These are phyloP conservation scores for Cnemophilus loriae DNA, from an alignment of 2,113 vertebrate genomes.

Conservation along the genomic window DNA sequence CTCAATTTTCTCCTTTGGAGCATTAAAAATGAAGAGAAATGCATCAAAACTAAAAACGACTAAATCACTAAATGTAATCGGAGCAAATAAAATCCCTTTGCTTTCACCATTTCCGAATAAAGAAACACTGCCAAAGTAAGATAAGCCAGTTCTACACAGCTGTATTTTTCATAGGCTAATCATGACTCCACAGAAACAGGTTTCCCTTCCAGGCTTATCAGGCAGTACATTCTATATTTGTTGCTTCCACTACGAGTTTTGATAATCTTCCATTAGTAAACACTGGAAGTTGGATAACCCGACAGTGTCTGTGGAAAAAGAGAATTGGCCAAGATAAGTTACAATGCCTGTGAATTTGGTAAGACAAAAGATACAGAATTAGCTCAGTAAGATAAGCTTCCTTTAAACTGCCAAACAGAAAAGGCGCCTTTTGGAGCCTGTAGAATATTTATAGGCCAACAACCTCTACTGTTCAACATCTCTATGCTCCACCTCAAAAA, in stretches of 20 bases:
- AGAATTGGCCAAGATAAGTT: background rate
- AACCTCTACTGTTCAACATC: background rate
- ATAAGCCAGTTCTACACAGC: conserved; percentile 49
- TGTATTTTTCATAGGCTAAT: conserved; percentile 52
- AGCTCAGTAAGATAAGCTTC: conserved; percentile 50
- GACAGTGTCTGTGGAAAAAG: background rate
- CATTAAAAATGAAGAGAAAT: conserved; percentile 11
- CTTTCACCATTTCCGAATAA: conserved; percentile 10
- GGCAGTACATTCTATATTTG: conserved; percentile 20
- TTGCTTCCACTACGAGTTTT: conserved; percentile 50
- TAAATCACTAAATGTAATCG: conserved; percentile 36
- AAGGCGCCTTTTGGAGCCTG: background rate
- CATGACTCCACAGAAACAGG: conserved; percentile 37
- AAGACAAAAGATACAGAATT: conserved; percentile 56
- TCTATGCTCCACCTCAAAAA: background rate
- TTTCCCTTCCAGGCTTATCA: conserved; percentile 60
- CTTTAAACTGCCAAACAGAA: conserved; percentile 4
- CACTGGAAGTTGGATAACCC: conserved; percentile 36
- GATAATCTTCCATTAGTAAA: conserved; percentile 49
- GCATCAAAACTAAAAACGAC: conserved; percentile 39
- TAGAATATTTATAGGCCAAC: conserved; percentile 40
- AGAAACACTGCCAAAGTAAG: conserved; percentile 29
- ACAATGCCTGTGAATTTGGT: conserved; percentile 11
- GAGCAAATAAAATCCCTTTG: conserved; percentile 29
- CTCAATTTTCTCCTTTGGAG: background rate